Evolutionary conservation across 2,797 vertebrate species (phyloP).

Genomic region (Meda fulgida): DNA sequence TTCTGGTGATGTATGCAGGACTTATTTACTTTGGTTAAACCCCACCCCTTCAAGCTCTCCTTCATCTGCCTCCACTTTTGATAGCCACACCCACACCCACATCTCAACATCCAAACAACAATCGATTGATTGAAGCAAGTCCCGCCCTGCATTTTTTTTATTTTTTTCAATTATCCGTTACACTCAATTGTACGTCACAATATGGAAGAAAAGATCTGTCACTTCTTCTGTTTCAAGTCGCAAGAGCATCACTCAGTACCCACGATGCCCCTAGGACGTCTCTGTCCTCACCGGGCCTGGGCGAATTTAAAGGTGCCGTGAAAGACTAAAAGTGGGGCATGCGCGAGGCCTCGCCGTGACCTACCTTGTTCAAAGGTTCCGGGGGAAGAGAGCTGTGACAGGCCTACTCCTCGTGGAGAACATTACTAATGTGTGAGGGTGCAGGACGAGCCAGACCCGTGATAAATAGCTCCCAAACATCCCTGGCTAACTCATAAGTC

Average conservation of each 20-base stretch:
- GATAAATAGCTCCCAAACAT: slow-evolving; percentile 82
- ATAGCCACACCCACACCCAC: not conserved
- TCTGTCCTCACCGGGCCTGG: slow-evolving; percentile 64
- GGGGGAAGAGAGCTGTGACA: slow-evolving; percentile 82
- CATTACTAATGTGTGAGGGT: slow-evolving; percentile 84
- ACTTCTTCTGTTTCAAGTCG: not conserved
- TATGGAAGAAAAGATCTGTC: not conserved
- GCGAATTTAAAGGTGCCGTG: slow-evolving; percentile 82
- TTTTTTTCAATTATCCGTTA: not conserved
- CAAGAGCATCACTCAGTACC: not conserved
- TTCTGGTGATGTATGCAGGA: not conserved
- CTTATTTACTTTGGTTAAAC: not conserved
- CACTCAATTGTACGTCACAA: not conserved
- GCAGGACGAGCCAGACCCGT: slow-evolving; percentile 75
- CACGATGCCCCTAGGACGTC: slow-evolving; percentile 2
- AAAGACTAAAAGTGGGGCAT: slow-evolving; percentile 86
- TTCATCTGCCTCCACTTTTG: not conserved
- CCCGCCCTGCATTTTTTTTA: not conserved
- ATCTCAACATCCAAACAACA: not conserved
- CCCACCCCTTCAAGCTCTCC: not conserved
- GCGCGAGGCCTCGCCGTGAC: slow-evolving; percentile 78
- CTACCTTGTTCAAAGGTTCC: slow-evolving; percentile 72
- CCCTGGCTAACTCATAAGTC: slow-evolving; percentile 85
- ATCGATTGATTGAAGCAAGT: not conserved
- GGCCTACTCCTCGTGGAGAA: slow-evolving; percentile 79